A percentile compares a stretch with the other conserved stretches of the same genome.
Evolutionary conservation across 2,797 vertebrate species (phyloP).

Genomic region (Aphelocoma californica): DNA sequence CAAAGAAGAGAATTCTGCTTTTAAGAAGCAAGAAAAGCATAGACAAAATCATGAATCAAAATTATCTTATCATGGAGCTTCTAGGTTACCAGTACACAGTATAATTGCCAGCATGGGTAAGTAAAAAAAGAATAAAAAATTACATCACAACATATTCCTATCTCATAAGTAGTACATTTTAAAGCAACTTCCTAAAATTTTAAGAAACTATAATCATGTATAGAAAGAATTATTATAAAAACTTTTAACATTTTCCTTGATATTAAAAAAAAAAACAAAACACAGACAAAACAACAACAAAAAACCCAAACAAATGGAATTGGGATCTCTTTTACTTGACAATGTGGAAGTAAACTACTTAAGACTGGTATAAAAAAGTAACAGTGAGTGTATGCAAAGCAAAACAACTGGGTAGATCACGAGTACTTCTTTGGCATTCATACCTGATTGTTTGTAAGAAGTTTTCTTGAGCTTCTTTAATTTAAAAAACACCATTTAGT

Average conservation of each 20-base stretch:
- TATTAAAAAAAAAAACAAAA: neutral
- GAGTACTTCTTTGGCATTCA: neutral
- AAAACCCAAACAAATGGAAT: neutral
- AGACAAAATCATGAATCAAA: constrained; percentile 66
- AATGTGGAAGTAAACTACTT: neutral
- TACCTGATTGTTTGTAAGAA: neutral
- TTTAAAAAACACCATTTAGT: neutral
- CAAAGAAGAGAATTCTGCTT: constrained; percentile 87
- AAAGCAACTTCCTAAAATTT: neutral
- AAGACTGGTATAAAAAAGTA: neutral
- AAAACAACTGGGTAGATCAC: neutral
- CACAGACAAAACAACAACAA: neutral
- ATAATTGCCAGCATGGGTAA: constrained; percentile 85
- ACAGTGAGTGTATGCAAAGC: neutral
- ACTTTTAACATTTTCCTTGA: neutral
- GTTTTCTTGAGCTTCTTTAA: neutral
- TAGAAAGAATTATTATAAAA: neutral
- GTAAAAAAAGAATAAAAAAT: neutral
- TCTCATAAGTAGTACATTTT: neutral
- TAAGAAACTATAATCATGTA: neutral
- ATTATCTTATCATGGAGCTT: constrained; percentile 77
- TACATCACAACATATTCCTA: neutral
- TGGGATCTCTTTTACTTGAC: neutral
- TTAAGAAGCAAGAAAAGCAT: constrained; percentile 78
- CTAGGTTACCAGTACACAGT: constrained; percentile 79